These are phyloP conservation scores for Ectobius pallidus DNA, from an alignment of 2,888 invertebrate species.

Conservation along the genomic window DNA sequence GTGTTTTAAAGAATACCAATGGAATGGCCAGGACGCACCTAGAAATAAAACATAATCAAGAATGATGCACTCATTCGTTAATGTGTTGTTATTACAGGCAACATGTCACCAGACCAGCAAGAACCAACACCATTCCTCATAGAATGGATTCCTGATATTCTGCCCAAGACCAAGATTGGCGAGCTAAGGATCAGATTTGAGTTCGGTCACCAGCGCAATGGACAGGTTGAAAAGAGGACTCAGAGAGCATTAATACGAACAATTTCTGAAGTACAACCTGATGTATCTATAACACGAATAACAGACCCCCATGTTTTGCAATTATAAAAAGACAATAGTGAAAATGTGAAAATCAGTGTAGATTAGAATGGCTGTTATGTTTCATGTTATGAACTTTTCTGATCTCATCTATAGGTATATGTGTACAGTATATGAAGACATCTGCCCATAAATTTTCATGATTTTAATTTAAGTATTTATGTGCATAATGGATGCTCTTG, in stretches of 20 bases:
- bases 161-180: slow-evolving; percentile 72
- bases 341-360: too few relatives aligned
- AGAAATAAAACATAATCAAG: too few relatives aligned
- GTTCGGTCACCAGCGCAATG: slow-evolving; percentile 68
- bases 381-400: too few relatives aligned
- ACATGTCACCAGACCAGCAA: slow-evolving; percentile 59
- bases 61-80: too few relatives aligned
- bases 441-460: too few relatives aligned
- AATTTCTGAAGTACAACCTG: background rate
- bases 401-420: too few relatives aligned
- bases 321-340: background rate
- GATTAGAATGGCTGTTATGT: too few relatives aligned
- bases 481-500: too few relatives aligned
- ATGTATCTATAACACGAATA: background rate
- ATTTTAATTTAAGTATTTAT: too few relatives aligned
- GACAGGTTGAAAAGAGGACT: slow-evolving; percentile 48
- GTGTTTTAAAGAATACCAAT: too few relatives aligned
- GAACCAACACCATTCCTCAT: slow-evolving; percentile 71
- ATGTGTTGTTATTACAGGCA: slow-evolving; percentile 56
- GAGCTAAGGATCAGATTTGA: slow-evolving; percentile 74
- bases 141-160: slow-evolving; percentile 78
- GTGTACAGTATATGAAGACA: too few relatives aligned
- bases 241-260: background rate
- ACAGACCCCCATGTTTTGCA: background rate
- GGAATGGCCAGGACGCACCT: too few relatives aligned